phyloP scores from a whole-genome alignment of 2,113 vertebrate species.

The Callospermophilus lateralis region DNA sequence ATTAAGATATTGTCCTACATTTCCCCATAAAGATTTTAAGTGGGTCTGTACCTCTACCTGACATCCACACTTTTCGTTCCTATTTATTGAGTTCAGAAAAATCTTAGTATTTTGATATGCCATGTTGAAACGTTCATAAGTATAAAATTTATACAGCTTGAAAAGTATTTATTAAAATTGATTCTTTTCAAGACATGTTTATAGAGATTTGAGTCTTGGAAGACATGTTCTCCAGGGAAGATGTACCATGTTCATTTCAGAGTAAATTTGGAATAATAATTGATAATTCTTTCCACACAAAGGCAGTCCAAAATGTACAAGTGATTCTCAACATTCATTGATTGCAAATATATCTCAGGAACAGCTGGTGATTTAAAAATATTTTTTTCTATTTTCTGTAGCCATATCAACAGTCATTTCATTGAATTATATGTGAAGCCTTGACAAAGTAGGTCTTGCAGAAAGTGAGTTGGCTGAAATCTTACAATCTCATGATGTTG shows the following conservation, averaged over 20 bases:
- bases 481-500: conserved; percentile 50
- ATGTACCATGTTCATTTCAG: conserved; percentile 7
- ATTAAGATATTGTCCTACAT: neutral
- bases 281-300: conserved; percentile 50
- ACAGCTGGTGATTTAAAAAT: conserved; percentile 77
- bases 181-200: neutral
- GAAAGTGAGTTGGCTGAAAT: conserved; percentile 75
- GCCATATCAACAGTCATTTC: conserved; percentile 74
- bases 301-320: conserved; percentile 63
- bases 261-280: neutral
- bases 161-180: neutral
- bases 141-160: neutral
- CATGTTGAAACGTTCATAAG: neutral
- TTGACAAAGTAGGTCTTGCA: conserved; percentile 67
- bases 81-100: neutral
- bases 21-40: conserved; percentile 6
- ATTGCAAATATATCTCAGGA: conserved; percentile 68
- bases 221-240: neutral
- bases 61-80: neutral
- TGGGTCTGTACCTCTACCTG: neutral
- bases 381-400: conserved; percentile 73
- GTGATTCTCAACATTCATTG: conserved; percentile 71
- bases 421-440: conserved; percentile 80
- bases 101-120: neutral
- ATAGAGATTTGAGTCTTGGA: neutral